Evolutionary conservation across 2,888 invertebrate species (phyloP), one percentile per base, ranked within the genome.

Genomic region (Dryadula phaetusa): DNA sequence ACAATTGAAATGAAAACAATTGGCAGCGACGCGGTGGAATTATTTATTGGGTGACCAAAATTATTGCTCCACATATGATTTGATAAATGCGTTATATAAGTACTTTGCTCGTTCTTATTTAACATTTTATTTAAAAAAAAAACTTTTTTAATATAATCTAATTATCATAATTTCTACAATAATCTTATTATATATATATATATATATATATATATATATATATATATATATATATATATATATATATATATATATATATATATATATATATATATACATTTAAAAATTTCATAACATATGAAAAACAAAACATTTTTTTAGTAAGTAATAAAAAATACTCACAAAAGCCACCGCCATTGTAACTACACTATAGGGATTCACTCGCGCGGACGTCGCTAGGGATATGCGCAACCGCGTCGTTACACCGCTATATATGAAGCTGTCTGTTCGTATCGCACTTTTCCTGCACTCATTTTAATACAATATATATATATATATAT

Each of bases 371-470:
- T 53, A 54, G 65, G 62, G 54, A 68, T 44, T 22, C 64, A 47
- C 68, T 28, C 58, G 64, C 58, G 46, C 70, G 63, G 46, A 28
- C 25, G 37, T 46, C 67, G 40, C 18, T 44, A 47, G 60, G 70
- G 66, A 61, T 70, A 64, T 71, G 72, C 64, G 64, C 34, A 25
- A 44, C n/a, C 16, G 25, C 32, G 18, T 22, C 32, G 52, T 42
- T 49, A 20, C 64, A 25, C 18, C 25, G 67, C 67, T 66, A 64
- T 72, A 69, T 72, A 72, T 71, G 37, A 64, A 53, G 42, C 54
- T n/a, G 28, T 18, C 2, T 46, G 47, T 32, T 20, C 25, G 34
- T 40, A 56, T 34, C 54, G 37, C 49, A 25, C 16, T 53, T 64
- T 66, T 52, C 40, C 52, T 42, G n/a, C 28, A 40, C 28, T n/a